Evolutionary conservation across 2,797 vertebrate species (phyloP).

Genomic region (Pagetopsis macropterus): DNA sequence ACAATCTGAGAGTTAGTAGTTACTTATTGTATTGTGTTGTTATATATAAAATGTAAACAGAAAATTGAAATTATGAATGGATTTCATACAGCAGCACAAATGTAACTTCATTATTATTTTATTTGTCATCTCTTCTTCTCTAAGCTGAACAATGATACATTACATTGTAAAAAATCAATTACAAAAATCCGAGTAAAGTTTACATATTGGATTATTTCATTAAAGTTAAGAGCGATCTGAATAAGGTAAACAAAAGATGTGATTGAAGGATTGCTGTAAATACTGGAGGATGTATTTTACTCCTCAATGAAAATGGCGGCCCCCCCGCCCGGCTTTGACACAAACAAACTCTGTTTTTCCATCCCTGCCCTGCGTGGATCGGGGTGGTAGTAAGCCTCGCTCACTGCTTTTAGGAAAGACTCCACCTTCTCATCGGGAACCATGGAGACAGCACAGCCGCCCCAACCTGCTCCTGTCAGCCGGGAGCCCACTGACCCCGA

Average conservation of each 20-base stretch:
- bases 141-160: not conserved
- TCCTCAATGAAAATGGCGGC: conserved; percentile 89
- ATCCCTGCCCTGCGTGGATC: conserved; percentile 76
- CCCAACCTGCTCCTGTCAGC: conserved; percentile 97
- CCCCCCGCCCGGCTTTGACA: conserved; percentile 91
- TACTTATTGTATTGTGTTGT: too few relatives aligned
- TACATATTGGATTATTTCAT: not conserved
- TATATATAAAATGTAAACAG: conserved; percentile 2
- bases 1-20: not conserved
- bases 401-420: conserved; percentile 88
- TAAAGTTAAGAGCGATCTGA: not conserved
- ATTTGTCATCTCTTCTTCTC: conserved; percentile 18
- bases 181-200: not conserved
- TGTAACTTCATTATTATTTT: conserved; percentile 7
- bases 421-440: conserved; percentile 88
- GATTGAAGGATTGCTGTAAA: not conserved
- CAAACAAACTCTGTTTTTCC: conserved; percentile 89
- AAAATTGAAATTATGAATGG: conserved; percentile 2
- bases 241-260: not conserved
- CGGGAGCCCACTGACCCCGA: conserved; percentile 93
- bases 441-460: conserved; percentile 96
- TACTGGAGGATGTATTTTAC: conserved; percentile 35
- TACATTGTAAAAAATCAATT: conserved; percentile 17
- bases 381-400: conserved; percentile 85
- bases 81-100: conserved; percentile 41